Evolutionary conservation across 1,140 invertebrate genomes (phyloP).

Genomic region (Pristionchus pacificus): DNA sequence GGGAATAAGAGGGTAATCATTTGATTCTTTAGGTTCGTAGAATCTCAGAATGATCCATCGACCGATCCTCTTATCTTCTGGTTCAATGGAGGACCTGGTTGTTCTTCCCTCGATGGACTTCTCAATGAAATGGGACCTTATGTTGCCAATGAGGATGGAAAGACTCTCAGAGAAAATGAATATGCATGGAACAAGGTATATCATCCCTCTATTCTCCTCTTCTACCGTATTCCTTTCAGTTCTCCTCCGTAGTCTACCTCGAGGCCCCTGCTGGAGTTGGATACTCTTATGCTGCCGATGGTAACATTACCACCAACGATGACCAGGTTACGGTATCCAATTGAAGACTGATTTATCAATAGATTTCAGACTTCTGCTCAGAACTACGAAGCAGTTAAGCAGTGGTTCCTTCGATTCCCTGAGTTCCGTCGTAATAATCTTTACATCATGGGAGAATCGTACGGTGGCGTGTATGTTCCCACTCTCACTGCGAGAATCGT

Average conservation of each 20-base stretch:
- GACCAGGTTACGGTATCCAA: conserved; percentile 55
- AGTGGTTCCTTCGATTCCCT: conserved; percentile 60
- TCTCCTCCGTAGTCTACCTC: conserved; percentile 72
- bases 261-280: conserved; percentile 66
- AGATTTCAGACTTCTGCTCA: conserved; percentile 53
- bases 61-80: conserved; percentile 64
- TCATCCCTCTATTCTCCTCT: conserved; percentile 11
- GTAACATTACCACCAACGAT: conserved; percentile 62
- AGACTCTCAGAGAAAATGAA: conserved; percentile 57
- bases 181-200: conserved; percentile 62
- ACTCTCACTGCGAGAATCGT: conserved; percentile 63
- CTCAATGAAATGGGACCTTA: conserved; percentile 65
- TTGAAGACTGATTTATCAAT: conserved; percentile 14
- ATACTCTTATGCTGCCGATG: conserved; percentile 63
- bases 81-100: conserved; percentile 66
- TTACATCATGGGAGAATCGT: conserved; percentile 62
- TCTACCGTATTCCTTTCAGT: conserved; percentile 54
- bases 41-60: conserved; percentile 60
- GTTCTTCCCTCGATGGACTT: conserved; percentile 61
- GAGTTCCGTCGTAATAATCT: conserved; percentile 60
- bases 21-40: conserved; percentile 60
- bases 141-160: conserved; percentile 56
- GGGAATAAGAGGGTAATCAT: neutral
- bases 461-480: conserved; percentile 62
- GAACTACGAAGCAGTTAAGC: conserved; percentile 62